Evolutionary conservation across 2,797 vertebrate species (phyloP).

Genomic region (Cetoscarus ocellatus): DNA sequence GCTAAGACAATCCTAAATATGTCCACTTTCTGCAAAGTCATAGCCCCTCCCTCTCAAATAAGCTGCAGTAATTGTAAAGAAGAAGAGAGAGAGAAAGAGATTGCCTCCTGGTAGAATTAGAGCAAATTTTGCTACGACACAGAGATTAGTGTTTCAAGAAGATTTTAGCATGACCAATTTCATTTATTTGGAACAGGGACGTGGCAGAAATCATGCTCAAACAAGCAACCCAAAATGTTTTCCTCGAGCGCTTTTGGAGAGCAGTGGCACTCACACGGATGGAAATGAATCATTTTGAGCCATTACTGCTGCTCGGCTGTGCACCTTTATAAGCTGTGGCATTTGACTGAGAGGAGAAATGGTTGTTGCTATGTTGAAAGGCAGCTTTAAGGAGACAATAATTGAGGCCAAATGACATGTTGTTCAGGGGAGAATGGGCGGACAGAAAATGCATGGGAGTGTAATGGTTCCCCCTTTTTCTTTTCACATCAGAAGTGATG

Average conservation of each 20-base stretch:
- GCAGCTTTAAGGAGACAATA: conserved; percentile 32
- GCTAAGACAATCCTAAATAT: background rate
- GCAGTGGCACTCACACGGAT: conserved; percentile 19
- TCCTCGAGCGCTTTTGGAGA: conserved; percentile 41
- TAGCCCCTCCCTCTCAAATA: conserved; percentile 12
- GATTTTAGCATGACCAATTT: conserved; percentile 46
- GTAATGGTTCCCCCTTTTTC: background rate
- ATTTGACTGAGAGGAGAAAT: conserved; percentile 51
- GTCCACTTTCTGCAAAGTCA: conserved; percentile 8
- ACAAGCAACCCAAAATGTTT: conserved; percentile 30
- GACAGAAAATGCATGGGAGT: conserved; percentile 15
- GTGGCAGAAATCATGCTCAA: conserved; percentile 38
- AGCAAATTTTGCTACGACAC: conserved; percentile 38
- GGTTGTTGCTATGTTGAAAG: conserved; percentile 28
- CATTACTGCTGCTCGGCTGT: conserved; percentile 48
- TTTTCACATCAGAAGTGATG: background rate
- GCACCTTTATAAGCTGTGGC: conserved; percentile 43
- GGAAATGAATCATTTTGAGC: conserved; percentile 52
- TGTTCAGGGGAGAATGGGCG: conserved; percentile 7
- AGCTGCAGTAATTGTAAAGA: conserved; percentile 39
- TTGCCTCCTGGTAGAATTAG: conserved; percentile 32
- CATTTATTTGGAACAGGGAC: conserved; percentile 47
- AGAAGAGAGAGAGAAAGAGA: background rate
- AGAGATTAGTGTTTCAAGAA: conserved; percentile 47
- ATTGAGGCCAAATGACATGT: conserved; percentile 28